These are phyloP conservation scores for Felis chaus DNA, from an alignment of 2,113 vertebrate genomes.

Conservation along the genomic window DNA sequence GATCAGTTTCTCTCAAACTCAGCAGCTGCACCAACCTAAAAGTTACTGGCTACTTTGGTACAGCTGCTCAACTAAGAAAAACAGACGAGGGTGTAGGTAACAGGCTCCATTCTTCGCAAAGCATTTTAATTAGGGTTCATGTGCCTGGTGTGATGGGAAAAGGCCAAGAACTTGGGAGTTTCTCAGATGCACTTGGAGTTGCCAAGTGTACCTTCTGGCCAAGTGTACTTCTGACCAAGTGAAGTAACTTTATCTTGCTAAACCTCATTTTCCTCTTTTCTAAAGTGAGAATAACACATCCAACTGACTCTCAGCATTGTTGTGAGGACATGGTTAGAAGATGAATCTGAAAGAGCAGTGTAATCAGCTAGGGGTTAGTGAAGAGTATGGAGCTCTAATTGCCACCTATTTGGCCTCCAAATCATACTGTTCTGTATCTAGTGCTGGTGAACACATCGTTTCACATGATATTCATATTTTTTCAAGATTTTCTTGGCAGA, in stretches of 20 bases:
- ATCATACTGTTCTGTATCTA: background rate
- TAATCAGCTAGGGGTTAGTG: background rate
- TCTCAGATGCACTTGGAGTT: background rate
- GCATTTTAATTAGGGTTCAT: background rate
- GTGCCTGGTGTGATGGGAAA: background rate
- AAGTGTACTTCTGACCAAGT: background rate
- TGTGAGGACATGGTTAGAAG: background rate
- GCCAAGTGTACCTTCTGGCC: background rate
- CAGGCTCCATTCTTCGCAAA: background rate
- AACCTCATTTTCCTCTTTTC: background rate
- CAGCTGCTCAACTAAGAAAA: background rate
- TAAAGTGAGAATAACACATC: background rate
- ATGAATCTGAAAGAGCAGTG: background rate
- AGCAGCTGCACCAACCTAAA: background rate
- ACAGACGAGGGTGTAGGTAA: background rate
- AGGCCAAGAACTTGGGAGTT: background rate
- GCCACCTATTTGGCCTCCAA: background rate
- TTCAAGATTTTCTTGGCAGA: background rate
- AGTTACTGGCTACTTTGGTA: background rate
- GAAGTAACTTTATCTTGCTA: background rate
- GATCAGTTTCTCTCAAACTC: background rate
- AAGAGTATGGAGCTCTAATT: background rate
- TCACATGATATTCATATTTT: background rate
- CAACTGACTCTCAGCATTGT: background rate
- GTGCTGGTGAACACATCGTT: background rate